phyloP scores from a whole-genome alignment of 2,888 invertebrate species.

The Calameuta idolon region DNA sequence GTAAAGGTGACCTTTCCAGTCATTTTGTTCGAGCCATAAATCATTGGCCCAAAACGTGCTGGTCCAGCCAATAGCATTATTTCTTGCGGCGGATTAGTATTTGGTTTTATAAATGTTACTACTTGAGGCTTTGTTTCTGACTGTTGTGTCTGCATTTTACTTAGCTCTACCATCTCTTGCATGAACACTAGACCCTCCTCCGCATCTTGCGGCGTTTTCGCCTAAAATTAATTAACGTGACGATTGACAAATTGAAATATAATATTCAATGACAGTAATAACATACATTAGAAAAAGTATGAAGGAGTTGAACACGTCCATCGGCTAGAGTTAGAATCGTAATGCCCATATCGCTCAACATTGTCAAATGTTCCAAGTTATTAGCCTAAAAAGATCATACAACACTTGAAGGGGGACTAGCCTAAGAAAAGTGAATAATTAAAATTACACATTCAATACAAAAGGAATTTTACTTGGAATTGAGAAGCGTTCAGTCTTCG shows the following conservation, averaged over 20 bases:
- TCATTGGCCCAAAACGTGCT: slow-evolving; percentile 88
- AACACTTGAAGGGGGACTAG: background rate
- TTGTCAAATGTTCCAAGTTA: slow-evolving; percentile 88
- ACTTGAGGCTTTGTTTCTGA: slow-evolving; percentile 71
- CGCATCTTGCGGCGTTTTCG: slow-evolving; percentile 86
- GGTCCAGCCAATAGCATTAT: slow-evolving; percentile 82
- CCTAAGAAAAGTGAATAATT: background rate
- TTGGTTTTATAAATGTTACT: slow-evolving; percentile 67
- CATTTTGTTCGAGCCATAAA: slow-evolving; percentile 73
- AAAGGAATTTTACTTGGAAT: slow-evolving; percentile 70
- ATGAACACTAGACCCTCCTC: slow-evolving; percentile 94
- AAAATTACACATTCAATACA: background rate
- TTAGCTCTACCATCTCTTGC: slow-evolving; percentile 96
- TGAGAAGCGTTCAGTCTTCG: slow-evolving; percentile 77
- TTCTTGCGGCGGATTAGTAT: slow-evolving; percentile 62
- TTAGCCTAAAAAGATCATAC: slow-evolving; percentile 72
- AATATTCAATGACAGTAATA: slow-evolving; percentile 17
- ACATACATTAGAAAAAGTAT: slow-evolving; percentile 87
- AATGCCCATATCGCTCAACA: slow-evolving; percentile 95
- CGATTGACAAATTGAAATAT: slow-evolving; percentile 13
- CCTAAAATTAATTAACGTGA: slow-evolving; percentile 69
- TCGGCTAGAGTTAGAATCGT: slow-evolving; percentile 88
- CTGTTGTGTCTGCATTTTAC: slow-evolving; percentile 76
- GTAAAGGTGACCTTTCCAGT: slow-evolving; percentile 76
- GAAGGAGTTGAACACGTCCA: slow-evolving; percentile 92